Evolutionary conservation across 2,888 invertebrate genomes (phyloP), one percentile per base, ranked within the genome.

Genomic region (Lagria hirta): DNA sequence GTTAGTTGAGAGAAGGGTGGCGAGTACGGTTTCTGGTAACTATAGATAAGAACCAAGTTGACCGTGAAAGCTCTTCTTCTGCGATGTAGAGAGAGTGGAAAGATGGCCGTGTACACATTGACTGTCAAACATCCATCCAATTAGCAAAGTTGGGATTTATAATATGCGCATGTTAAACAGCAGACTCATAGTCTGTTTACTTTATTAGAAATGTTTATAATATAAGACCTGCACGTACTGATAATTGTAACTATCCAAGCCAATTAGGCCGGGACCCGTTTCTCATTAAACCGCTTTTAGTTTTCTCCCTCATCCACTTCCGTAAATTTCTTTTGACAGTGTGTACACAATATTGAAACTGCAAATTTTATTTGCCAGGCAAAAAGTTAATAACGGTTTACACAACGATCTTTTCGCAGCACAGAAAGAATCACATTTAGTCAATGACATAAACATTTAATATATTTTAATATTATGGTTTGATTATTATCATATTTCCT

Each of bases 111-210:
- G 44, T 45, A 45, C 33, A 44, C 38, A 45, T 40, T 50, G 54
- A 30, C 68, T 68, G 68, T 69, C 69, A 68, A 69, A 69, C 68
- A 67, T 67, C 67, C 65, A 66, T 68, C 68, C 69, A 70, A 70
- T 70, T 70, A 70, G 69, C 60, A 61, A 60, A 63, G 64, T 62
- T 64, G 58, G 60, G 64, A 69, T 69, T 70, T 69, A 69, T 70
- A 65, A 68, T 62, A 60, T 58, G 57, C 49, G 57, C 58, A 61
- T 59, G 65, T 60, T 63, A 61, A 66, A 65, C n/a, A n/a, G 62
- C 62, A 61, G 62, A 62, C 58, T 60, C 57, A 55, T n/a, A n/a
- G 48, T 58, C 59, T 65, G 64, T 66, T 66, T 66, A 62, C 63
- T 66, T 65, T 65, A 66, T 64, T 65, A 65, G 61, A 58, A 58